Conservation (phyloP, 2,797 vertebrate species). For the Pseudocheirus occidentalis region DNA sequence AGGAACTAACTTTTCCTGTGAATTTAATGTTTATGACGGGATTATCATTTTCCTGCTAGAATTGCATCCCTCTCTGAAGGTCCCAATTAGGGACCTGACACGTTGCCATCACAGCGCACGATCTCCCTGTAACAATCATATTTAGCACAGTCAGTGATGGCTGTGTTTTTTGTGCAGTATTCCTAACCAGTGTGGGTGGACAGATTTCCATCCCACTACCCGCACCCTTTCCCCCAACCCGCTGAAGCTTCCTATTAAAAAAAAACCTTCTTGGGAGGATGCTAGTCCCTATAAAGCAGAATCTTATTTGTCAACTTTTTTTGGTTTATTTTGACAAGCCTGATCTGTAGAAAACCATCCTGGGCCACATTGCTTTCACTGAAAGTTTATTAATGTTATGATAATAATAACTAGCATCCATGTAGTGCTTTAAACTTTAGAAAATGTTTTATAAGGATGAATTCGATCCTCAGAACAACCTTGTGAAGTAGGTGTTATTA, state of each 20-base stretch:
- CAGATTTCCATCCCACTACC: conserved; percentile 51
- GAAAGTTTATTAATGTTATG: neutral
- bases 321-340: conserved; percentile 15
- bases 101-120: conserved; percentile 48
- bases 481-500: neutral
- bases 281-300: neutral
- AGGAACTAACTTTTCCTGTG: conserved; percentile 49
- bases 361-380: neutral
- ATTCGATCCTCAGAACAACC: neutral
- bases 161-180: conserved; percentile 46
- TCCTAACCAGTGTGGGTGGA: conserved; percentile 54
- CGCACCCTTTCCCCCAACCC: neutral
- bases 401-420: neutral
- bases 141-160: conserved; percentile 40
- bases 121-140: conserved; percentile 37
- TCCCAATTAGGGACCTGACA: conserved; percentile 75
- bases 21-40: conserved; percentile 50
- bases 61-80: conserved; percentile 64
- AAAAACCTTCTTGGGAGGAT: conserved; percentile 1
- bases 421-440: neutral
- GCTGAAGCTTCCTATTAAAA: conserved; percentile 13
- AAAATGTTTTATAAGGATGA: neutral
- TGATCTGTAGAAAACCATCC: conserved; percentile 5
- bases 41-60: conserved; percentile 68
- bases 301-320: conserved; percentile 53